Base-by-base conservation (phyloP, 1,140 invertebrate species). In the Drosophila equinoxialis region DNA sequence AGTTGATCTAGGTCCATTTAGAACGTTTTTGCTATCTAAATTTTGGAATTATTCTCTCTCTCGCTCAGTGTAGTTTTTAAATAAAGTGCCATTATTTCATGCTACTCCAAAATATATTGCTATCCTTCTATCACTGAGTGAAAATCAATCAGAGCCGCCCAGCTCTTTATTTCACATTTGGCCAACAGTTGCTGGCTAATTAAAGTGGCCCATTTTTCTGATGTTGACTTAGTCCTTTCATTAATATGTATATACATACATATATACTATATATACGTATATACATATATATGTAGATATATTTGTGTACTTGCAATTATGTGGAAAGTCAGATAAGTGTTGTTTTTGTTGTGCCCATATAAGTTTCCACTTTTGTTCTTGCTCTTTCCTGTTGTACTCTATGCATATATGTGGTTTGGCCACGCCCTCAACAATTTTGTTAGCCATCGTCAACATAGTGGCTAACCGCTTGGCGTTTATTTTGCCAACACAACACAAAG, bases 381-480 rank as follows among this genome's bases (percentile, higher is more conserved):
- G 37, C 37, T 48, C 5, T 48, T 48, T 51, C 4, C 20, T 51
- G 17, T 51, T 11, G 17, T 51, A 13, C 37, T 51, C 45, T 51
- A 11, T 51, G 45, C 45, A 51, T 51, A 51, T 51, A 51, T 51
- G 45, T 20, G 45, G 45, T 51, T 51, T 51, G 45, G 45, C 45
- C 45, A 51, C 45, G 45, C 45, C 45, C 45, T 51, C 45, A 51
- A 60, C 58, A 60, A 60, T 60, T 20, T 13, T 60, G 58, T 13
- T 51, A 39, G 58, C 33, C 58, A 60, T 33, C 58, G 33, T 60
- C 33, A 39, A 23, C 58, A 37, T 20, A 37, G 33, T n/a, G 30
- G 57, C 35, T 51, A 51, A 51, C 45, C 61, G 71, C 42, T 45
- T 64, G 45, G 80, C 76, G 81, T 71, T 81, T 85, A 85, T 74